Percentiles rank a stretch among this genome's conserved stretches.
These are phyloP conservation scores for Porites cylindrica DNA, from an alignment of 92 coral and sea anemone species.

Conservation along the genomic window DNA sequence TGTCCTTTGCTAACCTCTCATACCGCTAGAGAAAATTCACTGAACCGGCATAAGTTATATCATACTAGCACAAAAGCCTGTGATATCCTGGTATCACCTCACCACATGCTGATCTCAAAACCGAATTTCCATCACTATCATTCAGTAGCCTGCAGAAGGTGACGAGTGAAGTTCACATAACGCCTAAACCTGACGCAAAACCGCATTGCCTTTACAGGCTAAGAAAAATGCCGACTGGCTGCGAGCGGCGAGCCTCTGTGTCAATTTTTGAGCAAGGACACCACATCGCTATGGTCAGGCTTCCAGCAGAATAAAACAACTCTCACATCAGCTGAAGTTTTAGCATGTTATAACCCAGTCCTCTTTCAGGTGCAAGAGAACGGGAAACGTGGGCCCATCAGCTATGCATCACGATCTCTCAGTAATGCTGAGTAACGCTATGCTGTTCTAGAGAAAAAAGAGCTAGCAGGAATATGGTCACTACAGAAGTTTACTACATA, in stretches of 20 bases:
- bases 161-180: conserved; percentile 6
- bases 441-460: conserved; percentile 69
- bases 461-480: conserved; percentile 60
- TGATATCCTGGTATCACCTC: no score
- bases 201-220: no score
- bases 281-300: conserved; percentile 39
- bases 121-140: no score
- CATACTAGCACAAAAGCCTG: no score
- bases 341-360: conserved; percentile 61
- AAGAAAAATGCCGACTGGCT: not conserved
- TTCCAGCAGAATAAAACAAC: conserved; percentile 40
- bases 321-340: conserved; percentile 21
- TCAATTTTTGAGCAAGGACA: conserved; percentile 31
- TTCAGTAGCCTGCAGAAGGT: no score
- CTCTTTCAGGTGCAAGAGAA: conserved; percentile 67
- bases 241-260: conserved; percentile 52
- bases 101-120: no score
- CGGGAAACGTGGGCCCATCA: conserved; percentile 64
- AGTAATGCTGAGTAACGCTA: conserved; percentile 59
- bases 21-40: no score
- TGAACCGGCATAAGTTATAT: no score
- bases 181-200: no score
- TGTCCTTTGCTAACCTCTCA: no score
- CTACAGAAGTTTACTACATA: conserved; percentile 55
- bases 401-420: conserved; percentile 72